Percentiles rank a stretch among this genome's conserved stretches.
phyloP scores from a whole-genome alignment of 2,888 invertebrate genomes.

The Cacoxenus indagator region DNA sequence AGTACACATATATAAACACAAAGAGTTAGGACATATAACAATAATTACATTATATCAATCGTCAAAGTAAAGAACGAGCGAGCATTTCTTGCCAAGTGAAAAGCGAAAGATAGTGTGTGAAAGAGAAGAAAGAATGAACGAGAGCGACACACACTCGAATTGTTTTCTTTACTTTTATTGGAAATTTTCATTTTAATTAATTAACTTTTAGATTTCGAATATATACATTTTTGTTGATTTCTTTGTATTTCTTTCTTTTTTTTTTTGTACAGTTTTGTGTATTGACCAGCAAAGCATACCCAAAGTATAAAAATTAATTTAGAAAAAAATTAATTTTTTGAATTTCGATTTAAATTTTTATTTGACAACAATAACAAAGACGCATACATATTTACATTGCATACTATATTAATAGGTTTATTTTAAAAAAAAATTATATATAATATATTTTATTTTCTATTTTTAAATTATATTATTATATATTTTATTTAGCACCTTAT shows the following conservation, averaged over 20 bases:
- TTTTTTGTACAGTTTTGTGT: slow-evolving; percentile 34
- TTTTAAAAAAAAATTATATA: too few relatives aligned
- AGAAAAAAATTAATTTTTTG: slow-evolving; percentile 33
- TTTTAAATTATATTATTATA: neutral
- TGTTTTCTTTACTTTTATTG: slow-evolving; percentile 17
- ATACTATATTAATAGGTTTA: too few relatives aligned
- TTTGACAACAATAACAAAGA: slow-evolving; percentile 22
- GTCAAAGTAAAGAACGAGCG: too few relatives aligned
- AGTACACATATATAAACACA: too few relatives aligned
- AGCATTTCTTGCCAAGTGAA: neutral
- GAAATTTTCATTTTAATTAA: neutral
- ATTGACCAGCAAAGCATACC: slow-evolving; percentile 14
- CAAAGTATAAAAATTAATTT: slow-evolving; percentile 26
- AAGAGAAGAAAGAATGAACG: neutral
- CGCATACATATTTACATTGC: slow-evolving; percentile 13
- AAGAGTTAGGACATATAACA: too few relatives aligned
- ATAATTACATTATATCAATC: too few relatives aligned
- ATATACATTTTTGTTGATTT: slow-evolving; percentile 37
- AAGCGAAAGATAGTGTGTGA: neutral
- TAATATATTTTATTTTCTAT: too few relatives aligned
- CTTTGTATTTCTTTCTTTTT: slow-evolving; percentile 34
- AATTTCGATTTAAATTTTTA: slow-evolving; percentile 24
- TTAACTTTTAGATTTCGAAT: slow-evolving; percentile 31
- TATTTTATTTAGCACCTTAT: neutral
- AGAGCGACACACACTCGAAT: neutral